Evolutionary conservation across 1,140 invertebrate species (phyloP).

Genomic region (Lerema accius): DNA sequence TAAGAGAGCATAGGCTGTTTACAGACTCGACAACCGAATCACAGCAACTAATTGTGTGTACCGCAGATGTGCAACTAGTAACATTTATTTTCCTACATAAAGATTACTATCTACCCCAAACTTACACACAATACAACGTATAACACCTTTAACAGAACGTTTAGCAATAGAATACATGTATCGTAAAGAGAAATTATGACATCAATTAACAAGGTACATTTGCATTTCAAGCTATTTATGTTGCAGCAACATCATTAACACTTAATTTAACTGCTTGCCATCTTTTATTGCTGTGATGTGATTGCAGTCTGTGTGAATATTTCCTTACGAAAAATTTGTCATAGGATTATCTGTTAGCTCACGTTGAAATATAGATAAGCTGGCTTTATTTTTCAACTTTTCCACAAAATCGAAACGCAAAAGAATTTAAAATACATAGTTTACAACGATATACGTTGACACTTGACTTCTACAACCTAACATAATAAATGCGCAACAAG

Average conservation of each 20-base stretch:
- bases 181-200: too few relatives aligned
- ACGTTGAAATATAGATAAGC: not conserved
- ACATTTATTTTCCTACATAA: too few relatives aligned
- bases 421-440: slow-evolving; percentile 36
- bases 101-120: too few relatives aligned
- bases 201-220: too few relatives aligned
- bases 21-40: too few relatives aligned
- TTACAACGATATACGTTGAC: slow-evolving; percentile 29
- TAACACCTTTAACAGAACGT: too few relatives aligned
- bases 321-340: not conserved
- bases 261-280: not conserved
- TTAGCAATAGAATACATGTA: too few relatives aligned
- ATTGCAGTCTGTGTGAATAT: not conserved
- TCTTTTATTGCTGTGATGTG: not conserved
- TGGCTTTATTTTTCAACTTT: not conserved
- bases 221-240: too few relatives aligned
- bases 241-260: not conserved
- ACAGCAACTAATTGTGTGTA: too few relatives aligned
- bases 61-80: too few relatives aligned
- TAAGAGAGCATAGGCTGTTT: slow-evolving; percentile 36
- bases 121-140: too few relatives aligned
- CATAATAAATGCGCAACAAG: slow-evolving; percentile 76
- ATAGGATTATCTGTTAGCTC: not conserved
- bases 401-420: slow-evolving; percentile 13
- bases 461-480: slow-evolving; percentile 57